A percentile compares a stretch with the other conserved stretches of the same genome.
These are phyloP conservation scores for Antechinus stuartii DNA, from an alignment of 2,113 vertebrate species.

Conservation along the genomic window DNA sequence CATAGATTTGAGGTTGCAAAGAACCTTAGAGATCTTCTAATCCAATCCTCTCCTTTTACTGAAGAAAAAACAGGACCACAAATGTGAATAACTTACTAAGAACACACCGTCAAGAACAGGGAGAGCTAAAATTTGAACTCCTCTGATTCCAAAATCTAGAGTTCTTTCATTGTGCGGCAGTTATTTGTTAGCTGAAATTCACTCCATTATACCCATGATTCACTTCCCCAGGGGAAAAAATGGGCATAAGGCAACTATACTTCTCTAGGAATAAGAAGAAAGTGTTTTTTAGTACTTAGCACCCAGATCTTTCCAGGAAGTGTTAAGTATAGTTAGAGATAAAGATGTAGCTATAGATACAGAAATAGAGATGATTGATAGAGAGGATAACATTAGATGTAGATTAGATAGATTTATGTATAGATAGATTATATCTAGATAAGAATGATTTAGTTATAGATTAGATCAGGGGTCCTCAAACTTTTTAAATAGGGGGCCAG, in stretches of 20 bases:
- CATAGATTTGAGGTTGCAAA: background rate
- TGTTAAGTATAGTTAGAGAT: background rate
- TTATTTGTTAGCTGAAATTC: background rate
- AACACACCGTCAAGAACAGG: background rate
- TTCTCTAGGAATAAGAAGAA: background rate
- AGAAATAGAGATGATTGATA: background rate
- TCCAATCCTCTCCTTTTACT: background rate
- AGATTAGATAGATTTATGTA: too few relatives aligned
- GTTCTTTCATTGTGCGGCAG: background rate
- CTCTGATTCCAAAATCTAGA: background rate
- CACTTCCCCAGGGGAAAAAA: background rate
- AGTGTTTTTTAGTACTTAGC: background rate
- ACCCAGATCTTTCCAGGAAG: background rate
- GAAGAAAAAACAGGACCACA: background rate
- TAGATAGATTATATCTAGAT: too few relatives aligned
- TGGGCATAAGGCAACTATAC: background rate
- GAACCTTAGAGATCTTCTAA: background rate
- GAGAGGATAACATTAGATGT: background rate
- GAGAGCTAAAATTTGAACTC: background rate
- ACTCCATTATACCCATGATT: background rate
- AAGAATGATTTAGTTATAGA: too few relatives aligned
- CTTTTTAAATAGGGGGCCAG: too few relatives aligned
- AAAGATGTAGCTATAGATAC: background rate
- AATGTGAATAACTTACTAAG: background rate
- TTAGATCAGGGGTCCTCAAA: too few relatives aligned